Evolutionary conservation across 2,797 vertebrate genomes (phyloP).

Genomic region (Choloepus didactylus): DNA sequence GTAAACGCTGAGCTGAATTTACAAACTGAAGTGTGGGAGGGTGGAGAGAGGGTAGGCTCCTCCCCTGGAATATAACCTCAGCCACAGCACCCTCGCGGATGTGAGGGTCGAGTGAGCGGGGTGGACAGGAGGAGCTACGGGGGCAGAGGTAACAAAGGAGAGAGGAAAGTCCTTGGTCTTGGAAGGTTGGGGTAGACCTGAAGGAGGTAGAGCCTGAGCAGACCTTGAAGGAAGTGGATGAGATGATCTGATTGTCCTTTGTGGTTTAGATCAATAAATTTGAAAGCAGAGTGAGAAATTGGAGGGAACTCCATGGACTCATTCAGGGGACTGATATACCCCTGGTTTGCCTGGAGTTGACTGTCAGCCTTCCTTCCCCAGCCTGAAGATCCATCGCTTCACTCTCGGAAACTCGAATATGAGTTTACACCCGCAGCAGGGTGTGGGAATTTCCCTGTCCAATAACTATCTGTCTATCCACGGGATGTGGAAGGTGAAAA

Average conservation of each 20-base stretch:
- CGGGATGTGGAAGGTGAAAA: background rate
- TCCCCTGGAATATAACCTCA: background rate
- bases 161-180: no score
- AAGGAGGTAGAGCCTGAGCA: background rate
- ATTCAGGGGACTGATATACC: background rate
- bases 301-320: background rate
- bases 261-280: background rate
- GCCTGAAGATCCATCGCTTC: constrained; percentile 51
- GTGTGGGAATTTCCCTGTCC: constrained; percentile 25
- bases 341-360: background rate
- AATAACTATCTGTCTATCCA: background rate
- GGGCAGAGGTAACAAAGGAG: background rate
- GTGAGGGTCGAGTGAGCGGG: background rate
- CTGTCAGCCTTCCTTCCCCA: constrained; percentile 50
- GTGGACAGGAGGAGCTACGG: background rate
- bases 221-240: background rate
- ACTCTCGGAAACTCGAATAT: background rate
- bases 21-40: background rate
- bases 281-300: background rate
- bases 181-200: background rate
- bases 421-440: constrained; percentile 16
- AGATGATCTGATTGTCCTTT: background rate
- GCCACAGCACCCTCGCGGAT: no score
- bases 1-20: background rate
- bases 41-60: background rate